A percentile compares a stretch with the other conserved stretches of the same genome.
Conservation (phyloP, 2,113 vertebrate genomes). For the Nothoprocta pentlandii region DNA sequence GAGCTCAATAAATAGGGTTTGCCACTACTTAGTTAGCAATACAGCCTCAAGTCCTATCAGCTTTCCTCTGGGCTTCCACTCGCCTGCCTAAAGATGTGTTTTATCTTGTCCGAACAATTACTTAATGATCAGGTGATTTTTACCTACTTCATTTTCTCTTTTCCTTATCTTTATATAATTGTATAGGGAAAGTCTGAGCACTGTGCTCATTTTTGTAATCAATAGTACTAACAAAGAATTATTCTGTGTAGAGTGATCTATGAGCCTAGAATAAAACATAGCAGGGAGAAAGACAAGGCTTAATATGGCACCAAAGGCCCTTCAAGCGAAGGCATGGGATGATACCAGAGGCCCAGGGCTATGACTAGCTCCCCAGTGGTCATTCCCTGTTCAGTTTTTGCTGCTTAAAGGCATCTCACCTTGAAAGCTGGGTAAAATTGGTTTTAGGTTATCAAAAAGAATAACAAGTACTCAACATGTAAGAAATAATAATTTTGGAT, state of each 20-base stretch:
- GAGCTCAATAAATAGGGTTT: background rate
- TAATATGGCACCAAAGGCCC: background rate
- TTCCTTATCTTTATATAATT: background rate
- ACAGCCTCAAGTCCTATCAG: background rate
- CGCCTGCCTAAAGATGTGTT: background rate
- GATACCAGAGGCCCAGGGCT: too few relatives aligned
- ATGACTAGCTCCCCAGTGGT: background rate
- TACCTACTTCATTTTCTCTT: background rate
- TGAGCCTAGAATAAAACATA: background rate
- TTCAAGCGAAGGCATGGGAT: background rate
- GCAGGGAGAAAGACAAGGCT: background rate
- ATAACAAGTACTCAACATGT: background rate
- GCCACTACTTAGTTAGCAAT: background rate
- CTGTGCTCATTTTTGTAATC: background rate
- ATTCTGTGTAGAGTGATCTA: background rate
- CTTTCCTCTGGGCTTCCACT: background rate
- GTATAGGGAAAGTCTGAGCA: background rate
- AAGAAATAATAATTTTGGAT: background rate
- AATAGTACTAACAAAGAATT: background rate
- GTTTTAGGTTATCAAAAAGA: background rate
- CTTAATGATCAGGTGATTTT: background rate
- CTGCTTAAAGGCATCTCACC: background rate
- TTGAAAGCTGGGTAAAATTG: too few relatives aligned
- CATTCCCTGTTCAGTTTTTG: background rate
- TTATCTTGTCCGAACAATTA: background rate